These are phyloP conservation scores for Pseudocheirus occidentalis DNA, from an alignment of 2,797 vertebrate species.

Conservation along the genomic window DNA sequence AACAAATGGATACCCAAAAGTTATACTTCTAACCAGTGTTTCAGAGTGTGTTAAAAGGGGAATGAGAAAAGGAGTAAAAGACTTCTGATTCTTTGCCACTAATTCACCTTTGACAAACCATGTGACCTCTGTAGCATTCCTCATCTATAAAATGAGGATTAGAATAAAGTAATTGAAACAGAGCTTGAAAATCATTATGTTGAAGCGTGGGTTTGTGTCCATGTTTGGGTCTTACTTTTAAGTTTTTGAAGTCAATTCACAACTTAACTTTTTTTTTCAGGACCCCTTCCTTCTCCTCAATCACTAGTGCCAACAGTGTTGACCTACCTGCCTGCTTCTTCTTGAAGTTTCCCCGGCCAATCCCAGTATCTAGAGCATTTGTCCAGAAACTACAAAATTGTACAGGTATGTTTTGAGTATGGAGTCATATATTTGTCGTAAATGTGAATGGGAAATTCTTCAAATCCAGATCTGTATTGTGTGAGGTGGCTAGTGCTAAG, in stretches of 20 bases:
- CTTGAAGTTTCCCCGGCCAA: constrained; percentile 94
- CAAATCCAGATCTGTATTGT: constrained; percentile 21
- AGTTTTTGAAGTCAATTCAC: constrained; percentile 34
- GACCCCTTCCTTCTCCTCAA: constrained; percentile 95
- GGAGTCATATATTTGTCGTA: constrained; percentile 19
- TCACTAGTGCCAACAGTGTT: constrained; percentile 98
- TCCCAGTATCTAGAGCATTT: constrained; percentile 95
- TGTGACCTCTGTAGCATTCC: not conserved
- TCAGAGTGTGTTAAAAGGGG: not conserved
- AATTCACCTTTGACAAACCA: not conserved
- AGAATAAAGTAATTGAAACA: constrained; percentile 13
- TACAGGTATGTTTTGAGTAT: constrained; percentile 87
- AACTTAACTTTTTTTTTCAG: constrained; percentile 81
- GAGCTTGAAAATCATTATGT: constrained; percentile 21
- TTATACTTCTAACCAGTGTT: not conserved
- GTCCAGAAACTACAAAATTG: constrained; percentile 94
- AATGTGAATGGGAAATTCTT: constrained; percentile 43
- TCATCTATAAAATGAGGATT: constrained; percentile 1
- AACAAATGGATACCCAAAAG: not conserved
- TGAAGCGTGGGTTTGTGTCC: constrained; percentile 12
- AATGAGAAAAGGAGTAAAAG: not conserved
- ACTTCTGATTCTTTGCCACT: not conserved
- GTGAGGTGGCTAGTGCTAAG: constrained; percentile 19
- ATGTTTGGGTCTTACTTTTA: constrained; percentile 52
- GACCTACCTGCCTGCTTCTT: constrained; percentile 98